A percentile compares a stretch with the other conserved stretches of the same genome.
phyloP scores from a whole-genome alignment of 2,113 vertebrate species.

The Motacilla alba region DNA sequence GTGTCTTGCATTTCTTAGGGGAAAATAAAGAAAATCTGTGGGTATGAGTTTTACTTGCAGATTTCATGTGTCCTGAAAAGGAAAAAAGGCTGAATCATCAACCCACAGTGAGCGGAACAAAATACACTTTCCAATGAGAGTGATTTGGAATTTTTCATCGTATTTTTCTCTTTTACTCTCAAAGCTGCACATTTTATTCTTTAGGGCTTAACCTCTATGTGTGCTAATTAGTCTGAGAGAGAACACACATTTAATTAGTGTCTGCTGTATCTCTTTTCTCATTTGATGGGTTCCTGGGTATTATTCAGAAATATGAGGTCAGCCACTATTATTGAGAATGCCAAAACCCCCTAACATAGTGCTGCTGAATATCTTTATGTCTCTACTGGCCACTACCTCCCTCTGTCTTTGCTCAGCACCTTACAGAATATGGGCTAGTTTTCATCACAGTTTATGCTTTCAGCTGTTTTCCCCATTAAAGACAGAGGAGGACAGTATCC shows the following conservation, averaged over 20 bases:
- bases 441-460: not conserved
- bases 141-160: not conserved
- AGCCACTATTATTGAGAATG: not conserved
- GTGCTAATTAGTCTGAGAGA: not conserved
- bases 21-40: not conserved
- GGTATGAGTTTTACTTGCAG: not conserved
- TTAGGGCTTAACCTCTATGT: not conserved
- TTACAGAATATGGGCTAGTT: not conserved
- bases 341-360: accelerated
- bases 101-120: not conserved
- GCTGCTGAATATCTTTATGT: not conserved
- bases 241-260: not conserved
- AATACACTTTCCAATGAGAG: not conserved
- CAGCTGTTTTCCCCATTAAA: not conserved
- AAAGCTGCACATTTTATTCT: not conserved
- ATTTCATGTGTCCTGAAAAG: not conserved
- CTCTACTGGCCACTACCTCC: not conserved
- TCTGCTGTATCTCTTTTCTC: not conserved
- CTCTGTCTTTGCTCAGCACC: not conserved
- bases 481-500: not conserved
- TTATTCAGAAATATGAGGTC: not conserved
- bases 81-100: not conserved
- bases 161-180: not conserved
- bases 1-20: not conserved
- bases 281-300: not conserved